These are phyloP conservation scores for Campylomormyrus tamandua DNA, from an alignment of 2,113 vertebrate genomes.

Conservation along the genomic window DNA sequence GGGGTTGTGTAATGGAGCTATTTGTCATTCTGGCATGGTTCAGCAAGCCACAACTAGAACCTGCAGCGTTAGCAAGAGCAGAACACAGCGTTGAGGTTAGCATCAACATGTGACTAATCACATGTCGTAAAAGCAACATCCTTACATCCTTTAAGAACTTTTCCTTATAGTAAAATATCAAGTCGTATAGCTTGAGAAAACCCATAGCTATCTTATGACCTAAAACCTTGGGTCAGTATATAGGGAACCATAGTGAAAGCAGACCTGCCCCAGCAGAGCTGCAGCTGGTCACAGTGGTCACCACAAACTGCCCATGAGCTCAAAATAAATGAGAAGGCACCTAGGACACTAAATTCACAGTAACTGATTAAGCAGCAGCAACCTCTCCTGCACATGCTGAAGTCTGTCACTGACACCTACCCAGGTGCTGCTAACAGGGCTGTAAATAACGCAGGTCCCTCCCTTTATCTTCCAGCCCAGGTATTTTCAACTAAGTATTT, in stretches of 20 bases:
- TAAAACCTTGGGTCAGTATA: not conserved
- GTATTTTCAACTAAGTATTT: not conserved
- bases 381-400: slow-evolving; percentile 25
- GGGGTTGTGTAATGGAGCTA: not conserved
- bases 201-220: not conserved
- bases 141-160: not conserved
- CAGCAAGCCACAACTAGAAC: not conserved
- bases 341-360: slow-evolving; percentile 29
- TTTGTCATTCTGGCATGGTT: not conserved
- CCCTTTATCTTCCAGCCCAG: not conserved
- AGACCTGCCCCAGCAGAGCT: not conserved
- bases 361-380: slow-evolving; percentile 37
- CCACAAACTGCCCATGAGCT: slow-evolving; percentile 22
- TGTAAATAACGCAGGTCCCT: not conserved
- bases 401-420: slow-evolving; percentile 18
- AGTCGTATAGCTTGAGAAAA: not conserved
- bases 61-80: not conserved
- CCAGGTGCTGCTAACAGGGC: slow-evolving; percentile 8
- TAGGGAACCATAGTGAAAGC: not conserved
- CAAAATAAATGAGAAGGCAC: slow-evolving; percentile 50
- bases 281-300: slow-evolving; percentile 25
- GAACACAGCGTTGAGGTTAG: not conserved
- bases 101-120: not conserved
- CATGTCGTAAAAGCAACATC: not conserved
- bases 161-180: not conserved